phyloP scores from a whole-genome alignment of 2,797 vertebrate genomes.

The Chromobotia macracanthus region DNA sequence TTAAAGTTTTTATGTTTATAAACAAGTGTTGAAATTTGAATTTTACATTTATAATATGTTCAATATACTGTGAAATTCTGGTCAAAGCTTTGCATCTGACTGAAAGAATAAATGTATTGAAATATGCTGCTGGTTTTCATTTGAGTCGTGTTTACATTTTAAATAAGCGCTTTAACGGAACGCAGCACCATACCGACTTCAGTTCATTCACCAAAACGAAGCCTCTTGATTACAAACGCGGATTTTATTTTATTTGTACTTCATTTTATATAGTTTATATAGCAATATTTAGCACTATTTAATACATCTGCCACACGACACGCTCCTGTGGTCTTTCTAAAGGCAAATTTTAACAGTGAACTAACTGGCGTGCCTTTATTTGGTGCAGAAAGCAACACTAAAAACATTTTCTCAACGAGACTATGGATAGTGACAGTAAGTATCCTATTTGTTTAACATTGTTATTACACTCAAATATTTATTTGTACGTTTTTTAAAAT shows the following conservation, averaged over 20 bases:
- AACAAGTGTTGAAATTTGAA: not conserved
- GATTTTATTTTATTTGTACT: not conserved
- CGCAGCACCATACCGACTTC: not conserved
- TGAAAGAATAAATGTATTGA: not conserved
- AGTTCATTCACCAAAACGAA: not conserved
- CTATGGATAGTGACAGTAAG: too few relatives aligned
- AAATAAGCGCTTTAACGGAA: not conserved
- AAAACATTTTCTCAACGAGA: too few relatives aligned
- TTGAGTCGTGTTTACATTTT: not conserved
- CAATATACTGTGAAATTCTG: not conserved
- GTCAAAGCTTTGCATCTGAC: too few relatives aligned
- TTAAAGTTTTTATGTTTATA: not conserved
- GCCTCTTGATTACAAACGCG: not conserved
- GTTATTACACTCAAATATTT: too few relatives aligned
- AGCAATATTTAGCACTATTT: too few relatives aligned
- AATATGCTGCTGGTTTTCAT: not conserved
- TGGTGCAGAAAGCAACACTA: too few relatives aligned
- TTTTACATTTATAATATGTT: not conserved
- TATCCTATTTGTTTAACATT: too few relatives aligned
- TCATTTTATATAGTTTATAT: not conserved
- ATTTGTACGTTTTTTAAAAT: not conserved
- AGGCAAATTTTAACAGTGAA: too few relatives aligned
- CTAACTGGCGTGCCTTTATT: too few relatives aligned
- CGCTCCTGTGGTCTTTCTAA: too few relatives aligned
- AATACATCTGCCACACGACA: too few relatives aligned